Evolutionary conservation across 1,140 invertebrate species (phyloP).

Genomic region (Saxidomus purpurata): DNA sequence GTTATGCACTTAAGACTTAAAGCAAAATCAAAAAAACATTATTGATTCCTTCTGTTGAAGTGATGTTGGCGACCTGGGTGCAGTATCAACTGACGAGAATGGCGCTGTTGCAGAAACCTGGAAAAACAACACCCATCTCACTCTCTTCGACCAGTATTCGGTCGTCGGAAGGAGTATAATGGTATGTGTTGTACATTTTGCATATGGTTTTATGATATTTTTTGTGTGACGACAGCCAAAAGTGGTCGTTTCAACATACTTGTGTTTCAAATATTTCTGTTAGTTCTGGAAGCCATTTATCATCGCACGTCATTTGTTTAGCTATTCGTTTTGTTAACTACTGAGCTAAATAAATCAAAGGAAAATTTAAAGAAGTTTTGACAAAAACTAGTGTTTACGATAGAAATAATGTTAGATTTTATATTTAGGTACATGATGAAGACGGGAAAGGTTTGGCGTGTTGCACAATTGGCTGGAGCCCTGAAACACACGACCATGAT

Average conservation of each 20-base stretch:
- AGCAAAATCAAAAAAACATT: too few relatives aligned
- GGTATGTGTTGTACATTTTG: not conserved
- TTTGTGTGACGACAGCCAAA: too few relatives aligned
- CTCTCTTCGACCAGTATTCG: not conserved
- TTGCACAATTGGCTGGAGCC: slow-evolving; percentile 2
- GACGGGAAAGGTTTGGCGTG: not conserved
- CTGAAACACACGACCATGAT: not conserved
- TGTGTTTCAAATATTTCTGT: not conserved
- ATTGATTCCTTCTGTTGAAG: too few relatives aligned
- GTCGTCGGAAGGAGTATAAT: slow-evolving; percentile 4
- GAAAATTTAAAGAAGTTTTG: too few relatives aligned
- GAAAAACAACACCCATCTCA: slow-evolving; percentile 15
- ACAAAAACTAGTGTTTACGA: too few relatives aligned
- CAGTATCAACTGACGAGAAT: not conserved
- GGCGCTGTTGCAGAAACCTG: not conserved
- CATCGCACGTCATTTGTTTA: too few relatives aligned
- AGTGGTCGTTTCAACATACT: too few relatives aligned
- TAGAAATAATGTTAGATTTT: too few relatives aligned
- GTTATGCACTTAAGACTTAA: too few relatives aligned
- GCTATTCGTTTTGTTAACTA: too few relatives aligned
- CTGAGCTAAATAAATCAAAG: too few relatives aligned
- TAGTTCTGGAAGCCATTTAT: not conserved
- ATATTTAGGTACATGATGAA: slow-evolving; percentile 5
- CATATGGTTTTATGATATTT: not conserved
- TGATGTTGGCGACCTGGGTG: slow-evolving; percentile 9